Percentiles rank a stretch among this genome's conserved stretches.
Evolutionary conservation across 2,797 vertebrate genomes (phyloP).

Genomic region (Ceryle rudis): DNA sequence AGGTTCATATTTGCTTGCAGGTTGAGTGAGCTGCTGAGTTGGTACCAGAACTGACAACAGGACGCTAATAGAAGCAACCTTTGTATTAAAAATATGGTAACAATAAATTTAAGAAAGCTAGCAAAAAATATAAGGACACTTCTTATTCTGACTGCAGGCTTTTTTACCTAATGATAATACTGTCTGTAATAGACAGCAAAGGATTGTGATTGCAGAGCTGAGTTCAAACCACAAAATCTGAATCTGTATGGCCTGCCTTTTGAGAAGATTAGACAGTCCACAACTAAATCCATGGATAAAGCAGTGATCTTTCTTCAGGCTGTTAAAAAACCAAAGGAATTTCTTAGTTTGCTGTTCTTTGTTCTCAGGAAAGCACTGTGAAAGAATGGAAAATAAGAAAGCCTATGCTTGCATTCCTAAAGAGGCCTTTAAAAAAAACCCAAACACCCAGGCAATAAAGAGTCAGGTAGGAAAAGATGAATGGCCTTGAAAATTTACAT

Average conservation of each 20-base stretch:
- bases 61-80: neutral
- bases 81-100: neutral
- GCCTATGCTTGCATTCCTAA: neutral
- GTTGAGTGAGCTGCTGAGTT: constrained; percentile 9
- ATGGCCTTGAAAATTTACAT: constrained; percentile 58
- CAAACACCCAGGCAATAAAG: neutral
- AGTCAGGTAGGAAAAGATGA: constrained; percentile 60
- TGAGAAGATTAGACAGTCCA: constrained; percentile 40
- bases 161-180: neutral
- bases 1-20: neutral
- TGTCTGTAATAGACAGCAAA: neutral
- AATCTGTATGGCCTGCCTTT: constrained; percentile 13
- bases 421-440: neutral
- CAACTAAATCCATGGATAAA: constrained; percentile 46
- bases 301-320: constrained; percentile 22
- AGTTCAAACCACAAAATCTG: constrained; percentile 48
- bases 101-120: neutral
- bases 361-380: constrained; percentile 36
- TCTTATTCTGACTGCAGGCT: neutral
- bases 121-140: neutral
- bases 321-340: constrained; percentile 43
- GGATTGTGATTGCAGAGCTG: constrained; percentile 4
- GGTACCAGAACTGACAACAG: neutral
- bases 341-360: constrained; percentile 60
- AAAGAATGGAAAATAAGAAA: constrained; percentile 43